Base-by-base conservation (phyloP, 2,797 vertebrate genomes). In the Chiroxiphia lanceolata region DNA sequence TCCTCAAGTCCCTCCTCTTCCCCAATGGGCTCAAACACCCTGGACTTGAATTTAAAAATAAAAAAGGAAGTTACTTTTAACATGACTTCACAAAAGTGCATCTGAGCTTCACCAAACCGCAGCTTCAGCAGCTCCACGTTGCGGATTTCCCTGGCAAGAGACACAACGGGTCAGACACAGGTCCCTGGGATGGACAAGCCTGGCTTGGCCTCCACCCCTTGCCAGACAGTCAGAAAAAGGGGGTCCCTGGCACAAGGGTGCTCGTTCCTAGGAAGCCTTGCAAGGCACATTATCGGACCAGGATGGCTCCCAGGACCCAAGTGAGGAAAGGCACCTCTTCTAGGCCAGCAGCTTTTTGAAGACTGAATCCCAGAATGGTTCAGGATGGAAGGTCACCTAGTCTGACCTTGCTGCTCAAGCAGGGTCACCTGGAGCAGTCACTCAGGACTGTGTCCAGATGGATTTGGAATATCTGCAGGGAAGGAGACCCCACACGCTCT, bases 71-170 rank as follows among this genome's bases (percentile, higher is more conserved):
- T 83, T 82, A 99, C 99, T 98, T 99, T 99, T 71, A 99, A 97
- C 99, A 99, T 99, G 96, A 99, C 99, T 96, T 99, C 99, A 16
- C 99, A 99, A 94, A 98, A 99, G 92, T 99, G 99, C 99, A 99
- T 99, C 93, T 99, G 99, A 17, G 99, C 99, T 97, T 99, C 99
- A 1, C 99, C 99, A 33, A 99, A 99, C 11, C 99, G 97, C 83
- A 99, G 98, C 97, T 99, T 99, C 97, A 99, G 97, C 97, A 99
- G 98, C 97, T 99, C 99, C 97, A 99, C 99, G 0, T 99, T 99
- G 53, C 99, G 98, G 36, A 99, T 99, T 93, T 99, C 99, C 97
- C 99, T 99, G 96, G 9, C 79, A 70, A 34, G 59, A 89, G 84
- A 91, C 78, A 68, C 40, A 57, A 36, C 48, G 70, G 29, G 19